Conservation (phyloP, 2,888 invertebrate species). For the Platycheirus albimanus region DNA sequence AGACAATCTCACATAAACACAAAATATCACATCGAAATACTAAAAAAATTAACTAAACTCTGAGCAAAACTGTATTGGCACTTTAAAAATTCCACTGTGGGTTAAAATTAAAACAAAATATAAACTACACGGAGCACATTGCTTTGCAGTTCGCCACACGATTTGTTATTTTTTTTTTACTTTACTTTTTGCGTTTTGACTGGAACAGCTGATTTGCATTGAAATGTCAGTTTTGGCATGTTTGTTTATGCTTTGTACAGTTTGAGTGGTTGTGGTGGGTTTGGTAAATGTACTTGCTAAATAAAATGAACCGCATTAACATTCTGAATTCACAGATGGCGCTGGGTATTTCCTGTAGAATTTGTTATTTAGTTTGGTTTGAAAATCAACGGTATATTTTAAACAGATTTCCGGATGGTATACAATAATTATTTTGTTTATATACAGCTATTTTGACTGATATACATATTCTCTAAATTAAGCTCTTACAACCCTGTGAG, state of each 20-base stretch:
- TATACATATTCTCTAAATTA: no score
- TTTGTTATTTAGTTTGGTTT: no score
- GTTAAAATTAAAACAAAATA: conserved; percentile 12
- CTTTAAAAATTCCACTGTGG: conserved; percentile 14
- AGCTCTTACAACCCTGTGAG: no score
- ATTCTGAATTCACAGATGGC: neutral
- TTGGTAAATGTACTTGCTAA: conserved; percentile 7
- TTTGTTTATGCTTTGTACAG: conserved; percentile 39
- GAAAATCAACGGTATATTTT: neutral
- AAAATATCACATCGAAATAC: conserved; percentile 14
- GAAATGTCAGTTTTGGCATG: conserved; percentile 47
- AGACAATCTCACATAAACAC: neutral
- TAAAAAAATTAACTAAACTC: neutral
- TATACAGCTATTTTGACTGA: no score
- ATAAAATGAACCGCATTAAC: no score
- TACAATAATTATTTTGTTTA: no score
- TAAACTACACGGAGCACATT: neutral
- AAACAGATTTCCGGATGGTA: no score
- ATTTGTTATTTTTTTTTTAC: conserved; percentile 12
- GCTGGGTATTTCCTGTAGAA: no score
- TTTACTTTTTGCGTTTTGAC: conserved; percentile 29
- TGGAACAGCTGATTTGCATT: conserved; percentile 53
- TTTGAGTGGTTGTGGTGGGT: conserved; percentile 26
- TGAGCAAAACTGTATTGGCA: neutral
- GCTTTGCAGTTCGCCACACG: no score